Evolutionary conservation across 1,140 invertebrate genomes (phyloP).

Genomic region (Diprion similis): DNA sequence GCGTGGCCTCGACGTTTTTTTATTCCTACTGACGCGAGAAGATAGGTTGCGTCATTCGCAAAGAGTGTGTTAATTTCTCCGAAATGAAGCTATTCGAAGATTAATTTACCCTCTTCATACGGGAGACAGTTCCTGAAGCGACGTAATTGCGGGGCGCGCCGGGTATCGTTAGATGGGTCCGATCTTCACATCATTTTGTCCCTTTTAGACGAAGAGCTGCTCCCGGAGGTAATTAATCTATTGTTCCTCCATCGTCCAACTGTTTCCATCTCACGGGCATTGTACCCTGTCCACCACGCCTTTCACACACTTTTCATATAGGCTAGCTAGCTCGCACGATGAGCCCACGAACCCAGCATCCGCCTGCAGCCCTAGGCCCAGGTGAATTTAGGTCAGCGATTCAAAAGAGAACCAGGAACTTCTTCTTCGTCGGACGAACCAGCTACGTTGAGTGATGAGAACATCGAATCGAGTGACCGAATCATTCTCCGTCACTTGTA

Average conservation of each 20-base stretch:
- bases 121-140: neutral
- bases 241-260: constrained; percentile 7
- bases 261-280: neutral
- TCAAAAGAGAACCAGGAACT: neutral
- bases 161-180: neutral
- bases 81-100: neutral
- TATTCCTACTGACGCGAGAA: neutral
- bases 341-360: neutral
- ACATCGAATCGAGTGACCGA: neutral
- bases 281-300: neutral
- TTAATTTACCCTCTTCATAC: neutral
- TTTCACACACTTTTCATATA: neutral
- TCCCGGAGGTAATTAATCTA: constrained; percentile 1
- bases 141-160: neutral
- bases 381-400: neutral
- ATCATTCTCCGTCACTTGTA: neutral
- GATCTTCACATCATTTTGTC: neutral
- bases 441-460: neutral
- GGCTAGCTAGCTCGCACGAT: neutral
- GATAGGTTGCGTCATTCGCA: neutral
- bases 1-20: neutral
- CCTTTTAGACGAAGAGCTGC: neutral
- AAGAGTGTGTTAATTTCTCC: neutral
- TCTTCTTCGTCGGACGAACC: neutral
- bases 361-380: neutral